A percentile compares a stretch with the other conserved stretches of the same genome.
These are phyloP conservation scores for Psophia crepitans DNA, from an alignment of 2,113 vertebrate species.

Conservation along the genomic window DNA sequence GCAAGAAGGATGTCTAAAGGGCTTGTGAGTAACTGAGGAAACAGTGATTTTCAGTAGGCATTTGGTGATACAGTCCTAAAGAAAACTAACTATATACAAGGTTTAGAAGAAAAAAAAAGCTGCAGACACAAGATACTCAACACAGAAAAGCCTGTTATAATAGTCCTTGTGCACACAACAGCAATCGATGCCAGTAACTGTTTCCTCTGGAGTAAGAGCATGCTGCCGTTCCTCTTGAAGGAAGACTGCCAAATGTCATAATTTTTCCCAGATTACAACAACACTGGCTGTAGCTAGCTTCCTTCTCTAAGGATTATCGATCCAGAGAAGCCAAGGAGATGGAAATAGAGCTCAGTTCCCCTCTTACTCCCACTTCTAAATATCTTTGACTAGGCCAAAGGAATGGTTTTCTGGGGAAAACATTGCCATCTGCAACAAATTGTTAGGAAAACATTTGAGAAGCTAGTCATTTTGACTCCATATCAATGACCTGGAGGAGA, in stretches of 20 bases:
- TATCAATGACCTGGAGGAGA: background rate
- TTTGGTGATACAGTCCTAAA: accelerated
- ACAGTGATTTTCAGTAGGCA: background rate
- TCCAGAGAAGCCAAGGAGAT: background rate
- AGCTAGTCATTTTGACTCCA: background rate
- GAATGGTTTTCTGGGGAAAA: background rate
- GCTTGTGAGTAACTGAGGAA: background rate
- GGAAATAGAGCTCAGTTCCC: background rate
- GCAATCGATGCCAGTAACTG: background rate
- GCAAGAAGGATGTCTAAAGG: background rate
- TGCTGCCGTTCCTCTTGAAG: background rate
- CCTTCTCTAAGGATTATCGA: background rate
- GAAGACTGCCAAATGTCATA: background rate
- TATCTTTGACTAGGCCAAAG: background rate
- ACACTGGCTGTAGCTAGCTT: background rate
- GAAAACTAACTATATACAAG: background rate
- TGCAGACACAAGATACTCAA: background rate
- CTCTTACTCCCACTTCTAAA: background rate
- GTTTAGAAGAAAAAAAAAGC: background rate
- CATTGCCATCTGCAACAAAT: background rate
- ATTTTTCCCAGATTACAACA: background rate
- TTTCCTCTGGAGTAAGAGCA: background rate
- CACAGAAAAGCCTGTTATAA: background rate
- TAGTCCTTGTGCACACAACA: background rate
- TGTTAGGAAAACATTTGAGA: background rate